Base-by-base conservation (phyloP, 2,888 invertebrate species). In the Microchrysa polita region DNA sequence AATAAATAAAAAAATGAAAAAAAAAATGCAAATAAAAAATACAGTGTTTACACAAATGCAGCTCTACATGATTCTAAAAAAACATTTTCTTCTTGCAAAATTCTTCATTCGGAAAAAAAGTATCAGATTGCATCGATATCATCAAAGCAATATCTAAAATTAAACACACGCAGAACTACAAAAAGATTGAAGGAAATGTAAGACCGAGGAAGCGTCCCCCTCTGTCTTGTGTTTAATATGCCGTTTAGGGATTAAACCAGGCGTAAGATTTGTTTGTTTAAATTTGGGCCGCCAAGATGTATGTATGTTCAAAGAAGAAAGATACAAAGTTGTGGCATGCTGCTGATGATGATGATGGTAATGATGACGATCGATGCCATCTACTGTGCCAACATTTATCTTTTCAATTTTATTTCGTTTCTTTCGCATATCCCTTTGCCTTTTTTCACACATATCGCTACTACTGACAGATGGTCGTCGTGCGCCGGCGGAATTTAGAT, bases 261-360 rank as follows among this genome's bases (percentile, higher is more conserved):
- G 48, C 65, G 44, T 40, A 63, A 63, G 48, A 65, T 65, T 22
- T 65, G 65, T 65, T 65, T 65, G 48, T 65, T 65, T 44, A 65
- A 12, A 10, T n/a, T 14, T 14, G 27, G 27, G 7, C 27, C 4
- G 27, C 27, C 2, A 34, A 34, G 27, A 34, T 34, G 7, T 7
- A 34, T 34, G 7, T n/a, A n/a, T n/a, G n/a, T n/a, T n/a, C 4
- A 34, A 34, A 5, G 27, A 34, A 34, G 27, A 34, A 34, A 34
- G 27, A 34, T 34, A 34, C 27, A 34, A 34, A 34, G 27, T 34
- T 34, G 27, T 7, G 27, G 27, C 4, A 34, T 34, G 27, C 27
- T 34, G 27, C 27, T 7, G 27, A 34, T 34, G 27, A 34, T 22
- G 48, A 20, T 65, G 27, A 65, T 23, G 23, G 14, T 14, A 23